A percentile compares a stretch with the other conserved stretches of the same genome.
phyloP scores from a whole-genome alignment of 2,797 vertebrate species.

The Macroramphosus scolopax region DNA sequence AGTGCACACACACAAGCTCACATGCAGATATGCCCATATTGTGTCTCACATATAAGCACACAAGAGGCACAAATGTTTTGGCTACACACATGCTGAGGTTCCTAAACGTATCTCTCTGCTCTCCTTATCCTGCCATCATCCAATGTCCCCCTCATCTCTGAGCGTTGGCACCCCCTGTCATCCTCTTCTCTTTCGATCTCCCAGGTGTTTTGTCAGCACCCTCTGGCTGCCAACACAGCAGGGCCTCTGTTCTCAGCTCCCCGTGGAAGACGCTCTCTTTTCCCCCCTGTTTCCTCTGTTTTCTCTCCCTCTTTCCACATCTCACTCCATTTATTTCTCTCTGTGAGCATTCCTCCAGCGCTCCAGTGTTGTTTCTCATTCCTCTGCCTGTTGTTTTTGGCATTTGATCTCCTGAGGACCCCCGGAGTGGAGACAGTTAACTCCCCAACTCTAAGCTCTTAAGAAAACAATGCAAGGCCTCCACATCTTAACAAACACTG shows the following conservation, averaged over 20 bases:
- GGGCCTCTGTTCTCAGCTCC: conserved; percentile 48
- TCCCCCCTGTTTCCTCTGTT: conserved; percentile 9
- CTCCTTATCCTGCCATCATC: conserved; percentile 11
- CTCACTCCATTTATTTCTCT: conserved; percentile 35
- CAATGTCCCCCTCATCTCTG: not conserved
- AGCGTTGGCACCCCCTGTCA: conserved; percentile 24
- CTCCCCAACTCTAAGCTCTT: conserved; percentile 44
- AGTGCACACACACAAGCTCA: conserved; percentile 3
- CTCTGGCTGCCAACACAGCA: conserved; percentile 34
- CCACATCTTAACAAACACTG: conserved; percentile 16
- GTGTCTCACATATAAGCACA: too few species aligned
- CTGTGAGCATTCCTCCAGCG: conserved; percentile 23
- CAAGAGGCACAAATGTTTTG: too few species aligned
- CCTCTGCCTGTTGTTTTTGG: conserved; percentile 69
- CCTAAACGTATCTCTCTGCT: too few species aligned
- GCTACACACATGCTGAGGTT: conserved; percentile 2
- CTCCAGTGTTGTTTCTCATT: conserved; percentile 58
- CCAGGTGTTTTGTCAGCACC: conserved; percentile 50
- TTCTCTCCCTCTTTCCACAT: too few species aligned
- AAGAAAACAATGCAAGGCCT: conserved; percentile 49
- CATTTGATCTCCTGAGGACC: conserved; percentile 23
- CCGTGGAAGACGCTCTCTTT: conserved; percentile 30
- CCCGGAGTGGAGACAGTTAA: conserved; percentile 41
- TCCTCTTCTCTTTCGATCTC: conserved; percentile 14
- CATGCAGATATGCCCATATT: not conserved